Percentiles rank a stretch among this genome's conserved stretches.
Evolutionary conservation across 2,797 vertebrate species (phyloP).

Genomic region (Amniataba percoides): DNA sequence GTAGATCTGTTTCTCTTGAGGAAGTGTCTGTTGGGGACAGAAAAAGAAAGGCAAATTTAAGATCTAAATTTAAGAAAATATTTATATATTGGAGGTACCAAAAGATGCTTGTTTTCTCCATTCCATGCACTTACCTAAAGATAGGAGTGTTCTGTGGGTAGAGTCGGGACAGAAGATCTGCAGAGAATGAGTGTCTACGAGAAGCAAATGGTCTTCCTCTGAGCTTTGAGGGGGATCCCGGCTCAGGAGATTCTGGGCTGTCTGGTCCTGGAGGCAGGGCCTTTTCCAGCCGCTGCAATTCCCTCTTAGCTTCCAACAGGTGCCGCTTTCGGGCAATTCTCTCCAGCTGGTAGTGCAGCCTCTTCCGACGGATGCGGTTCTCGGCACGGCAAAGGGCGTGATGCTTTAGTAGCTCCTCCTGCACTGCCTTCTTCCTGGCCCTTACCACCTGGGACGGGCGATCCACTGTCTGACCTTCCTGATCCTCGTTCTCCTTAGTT

Average conservation of each 20-base stretch:
- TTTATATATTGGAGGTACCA: not conserved
- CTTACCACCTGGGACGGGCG: conserved; percentile 66
- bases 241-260: conserved; percentile 71
- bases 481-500: conserved; percentile 56
- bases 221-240: conserved; percentile 51
- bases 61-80: not conserved
- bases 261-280: conserved; percentile 80
- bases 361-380: conserved; percentile 85
- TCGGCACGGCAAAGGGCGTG: conserved; percentile 86
- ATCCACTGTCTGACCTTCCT: conserved; percentile 57
- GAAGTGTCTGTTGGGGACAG: conserved; percentile 85
- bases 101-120: not conserved
- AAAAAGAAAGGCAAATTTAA: not conserved
- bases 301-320: conserved; percentile 90
- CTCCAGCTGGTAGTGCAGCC: conserved; percentile 90
- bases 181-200: conserved; percentile 86
- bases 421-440: conserved; percentile 87
- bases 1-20: conserved; percentile 84
- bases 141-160: conserved; percentile 85
- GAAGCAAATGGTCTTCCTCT: conserved; percentile 57
- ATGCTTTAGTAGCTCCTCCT: conserved; percentile 88
- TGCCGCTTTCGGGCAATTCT: conserved; percentile 91
- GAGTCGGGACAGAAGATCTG: conserved; percentile 84
- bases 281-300: conserved; percentile 89
- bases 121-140: conserved; percentile 79